Conservation (phyloP, 2,113 vertebrate species). For the Trogon melanurus region DNA sequence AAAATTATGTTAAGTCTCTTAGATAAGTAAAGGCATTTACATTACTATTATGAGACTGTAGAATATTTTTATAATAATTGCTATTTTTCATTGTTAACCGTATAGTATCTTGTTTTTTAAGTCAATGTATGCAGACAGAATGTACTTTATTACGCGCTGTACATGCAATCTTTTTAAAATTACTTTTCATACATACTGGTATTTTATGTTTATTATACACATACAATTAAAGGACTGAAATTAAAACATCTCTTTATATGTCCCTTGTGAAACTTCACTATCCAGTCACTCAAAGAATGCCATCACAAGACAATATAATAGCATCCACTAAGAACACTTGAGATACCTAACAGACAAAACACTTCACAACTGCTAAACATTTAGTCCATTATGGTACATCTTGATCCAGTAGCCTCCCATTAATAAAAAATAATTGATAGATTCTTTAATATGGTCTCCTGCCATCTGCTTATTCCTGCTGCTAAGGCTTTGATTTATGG, state of each 20-base stretch:
- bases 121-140: conserved; percentile 60
- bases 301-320: background rate
- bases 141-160: conserved; percentile 51
- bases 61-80: conserved; percentile 77
- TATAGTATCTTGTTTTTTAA: conserved; percentile 74
- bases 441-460: conserved; percentile 69
- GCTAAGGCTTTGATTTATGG: conserved; percentile 76
- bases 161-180: conserved; percentile 62
- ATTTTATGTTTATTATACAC: conserved; percentile 66
- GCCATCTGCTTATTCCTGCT: conserved; percentile 75
- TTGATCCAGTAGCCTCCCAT: conserved; percentile 58
- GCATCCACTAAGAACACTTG: conserved; percentile 20
- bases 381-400: conserved; percentile 57
- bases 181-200: conserved; percentile 53
- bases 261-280: conserved; percentile 36
- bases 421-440: conserved; percentile 77
- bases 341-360: conserved; percentile 33
- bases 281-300: background rate
- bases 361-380: conserved; percentile 61
- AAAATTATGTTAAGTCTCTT: conserved; percentile 73
- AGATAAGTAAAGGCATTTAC: conserved; percentile 73
- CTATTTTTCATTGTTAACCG: conserved; percentile 76
- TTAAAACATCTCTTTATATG: conserved; percentile 41
- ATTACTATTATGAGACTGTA: conserved; percentile 70
- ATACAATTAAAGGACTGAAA: conserved; percentile 61